phyloP scores from a whole-genome alignment of 2,888 invertebrate genomes.

The Patella caerulea region DNA sequence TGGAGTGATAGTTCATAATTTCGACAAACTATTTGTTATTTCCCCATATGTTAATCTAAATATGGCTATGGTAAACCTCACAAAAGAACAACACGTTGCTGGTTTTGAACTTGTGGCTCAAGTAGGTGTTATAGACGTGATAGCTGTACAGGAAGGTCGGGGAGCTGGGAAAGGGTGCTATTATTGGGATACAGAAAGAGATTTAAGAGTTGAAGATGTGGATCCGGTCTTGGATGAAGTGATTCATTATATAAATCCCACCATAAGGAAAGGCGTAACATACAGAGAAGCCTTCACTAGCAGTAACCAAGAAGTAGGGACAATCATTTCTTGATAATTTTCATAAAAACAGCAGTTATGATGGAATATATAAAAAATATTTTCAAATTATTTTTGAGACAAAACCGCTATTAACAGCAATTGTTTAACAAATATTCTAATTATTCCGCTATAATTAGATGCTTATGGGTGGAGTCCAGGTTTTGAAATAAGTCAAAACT shows the following conservation, averaged over 20 bases:
- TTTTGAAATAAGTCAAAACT: no score
- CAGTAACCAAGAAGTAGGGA: conserved; percentile 51
- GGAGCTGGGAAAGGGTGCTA: conserved; percentile 52
- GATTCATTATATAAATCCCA: conserved; percentile 41
- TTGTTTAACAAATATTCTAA: no score
- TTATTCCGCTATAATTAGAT: no score
- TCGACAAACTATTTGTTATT: conserved; percentile 32
- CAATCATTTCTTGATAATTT: neutral
- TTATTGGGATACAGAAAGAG: conserved; percentile 52
- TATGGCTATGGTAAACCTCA: conserved; percentile 33
- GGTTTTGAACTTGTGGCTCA: conserved; percentile 45
- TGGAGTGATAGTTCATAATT: conserved; percentile 23
- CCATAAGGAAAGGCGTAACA: conserved; percentile 41
- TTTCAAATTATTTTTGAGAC: neutral
- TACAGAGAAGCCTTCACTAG: conserved; percentile 53
- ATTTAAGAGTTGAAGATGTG: conserved; percentile 31
- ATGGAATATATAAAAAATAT: neutral
- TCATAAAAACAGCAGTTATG: no score
- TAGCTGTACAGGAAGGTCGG: conserved; percentile 59
- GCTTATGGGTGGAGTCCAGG: no score
- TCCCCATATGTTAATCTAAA: conserved; percentile 40
- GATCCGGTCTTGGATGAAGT: conserved; percentile 46
- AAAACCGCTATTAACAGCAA: neutral
- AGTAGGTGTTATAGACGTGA: conserved; percentile 40
- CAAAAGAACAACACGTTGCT: conserved; percentile 42